Base-by-base conservation (phyloP, 2,888 invertebrate genomes). In the Apamea crenata region DNA sequence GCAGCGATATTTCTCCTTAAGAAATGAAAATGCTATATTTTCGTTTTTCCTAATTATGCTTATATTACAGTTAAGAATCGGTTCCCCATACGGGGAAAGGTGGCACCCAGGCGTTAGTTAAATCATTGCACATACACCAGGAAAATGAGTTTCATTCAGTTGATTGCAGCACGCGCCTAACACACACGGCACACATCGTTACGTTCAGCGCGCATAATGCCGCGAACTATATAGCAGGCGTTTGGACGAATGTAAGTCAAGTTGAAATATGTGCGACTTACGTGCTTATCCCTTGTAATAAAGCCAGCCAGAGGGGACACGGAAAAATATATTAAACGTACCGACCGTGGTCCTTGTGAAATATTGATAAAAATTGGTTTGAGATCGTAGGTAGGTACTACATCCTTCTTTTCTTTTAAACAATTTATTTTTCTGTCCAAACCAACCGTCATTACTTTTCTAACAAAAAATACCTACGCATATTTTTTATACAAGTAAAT, bases 151-250 rank as follows among this genome's bases (percentile, higher is more conserved):
- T 59, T 65, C 50, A 65, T 75, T 65, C 81, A 4, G 53, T 61
- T 84, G 56, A 70, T 74, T 61, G 65, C 83, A 82, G 82, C 67
- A 72, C 80, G 70, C 87, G 74, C 80, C 80, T 81, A 67, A 67
- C 80, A 61, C 74, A 71, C 44, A 85, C 74, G 61, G 85, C 77
- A 85, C 82, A 86, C 82, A 84, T 87, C 77, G 61, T 86, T 83
- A 83, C 77, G 80, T 72, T 86, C 73, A 61, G 67, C 75, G 73
- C 68, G 82, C 75, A 81, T 87, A 84, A 78, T 87, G 82, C 87
- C 71, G 53, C 77, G 29, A 68, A 76, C 66, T 81, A 84, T 88
- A 80, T 56, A 61, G 68, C 83, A 90, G 90, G 90, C 90, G 84
- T 84, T 89, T 68, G 65, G 67, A 73, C 71, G 71, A 68, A 67